phyloP scores from a whole-genome alignment of 2,113 vertebrate genomes.

The Menidia beryllina region DNA sequence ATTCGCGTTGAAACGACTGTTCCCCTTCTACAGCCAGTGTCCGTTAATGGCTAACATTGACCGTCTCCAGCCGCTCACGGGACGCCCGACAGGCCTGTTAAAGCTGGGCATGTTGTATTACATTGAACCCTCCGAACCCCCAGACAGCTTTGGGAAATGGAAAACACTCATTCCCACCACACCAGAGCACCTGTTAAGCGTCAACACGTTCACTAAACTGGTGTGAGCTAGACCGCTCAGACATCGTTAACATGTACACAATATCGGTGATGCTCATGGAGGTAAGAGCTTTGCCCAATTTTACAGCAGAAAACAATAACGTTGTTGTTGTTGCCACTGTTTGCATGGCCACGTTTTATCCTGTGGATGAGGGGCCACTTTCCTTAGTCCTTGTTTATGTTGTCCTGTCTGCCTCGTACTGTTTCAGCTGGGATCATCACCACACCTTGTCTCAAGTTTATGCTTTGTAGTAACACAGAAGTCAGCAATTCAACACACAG shows the following conservation, averaged over 20 bases:
- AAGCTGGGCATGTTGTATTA: slow-evolving; percentile 1
- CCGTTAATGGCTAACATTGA: slow-evolving; percentile 3
- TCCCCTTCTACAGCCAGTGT: neutral
- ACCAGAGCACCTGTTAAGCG: slow-evolving; percentile 33
- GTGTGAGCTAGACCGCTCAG: neutral
- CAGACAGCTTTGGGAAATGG: neutral
- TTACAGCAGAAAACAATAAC: neutral
- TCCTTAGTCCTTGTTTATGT: neutral
- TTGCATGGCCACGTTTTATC: neutral
- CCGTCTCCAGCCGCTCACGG: slow-evolving; percentile 6
- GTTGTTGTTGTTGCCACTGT: slow-evolving; percentile 13
- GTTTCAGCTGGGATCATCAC: neutral
- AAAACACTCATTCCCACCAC: neutral
- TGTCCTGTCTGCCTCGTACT: neutral
- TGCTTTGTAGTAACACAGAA: neutral
- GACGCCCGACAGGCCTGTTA: slow-evolving; percentile 36
- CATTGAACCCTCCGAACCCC: slow-evolving; percentile 5
- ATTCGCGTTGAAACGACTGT: neutral
- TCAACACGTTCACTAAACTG: neutral
- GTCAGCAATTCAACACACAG: neutral
- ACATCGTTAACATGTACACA: slow-evolving; percentile 18
- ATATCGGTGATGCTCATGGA: neutral
- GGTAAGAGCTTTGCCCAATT: neutral
- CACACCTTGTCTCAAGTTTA: slow-evolving; percentile 14
- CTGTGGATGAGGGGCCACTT: neutral